Base-by-base conservation (phyloP, 2,888 invertebrate species). In the Arge pagana region DNA sequence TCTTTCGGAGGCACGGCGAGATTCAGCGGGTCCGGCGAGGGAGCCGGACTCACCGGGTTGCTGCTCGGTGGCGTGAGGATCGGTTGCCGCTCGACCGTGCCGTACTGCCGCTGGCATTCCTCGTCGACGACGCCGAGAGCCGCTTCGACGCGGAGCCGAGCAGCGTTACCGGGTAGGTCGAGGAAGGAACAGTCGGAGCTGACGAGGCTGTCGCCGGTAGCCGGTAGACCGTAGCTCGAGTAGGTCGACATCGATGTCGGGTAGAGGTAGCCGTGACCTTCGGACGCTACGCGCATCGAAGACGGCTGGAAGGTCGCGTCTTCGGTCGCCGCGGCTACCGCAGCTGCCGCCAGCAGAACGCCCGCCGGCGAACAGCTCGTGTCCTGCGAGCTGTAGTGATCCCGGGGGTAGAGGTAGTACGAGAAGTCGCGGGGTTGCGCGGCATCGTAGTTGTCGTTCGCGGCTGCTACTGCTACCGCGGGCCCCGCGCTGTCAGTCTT, bases 131-230 rank as follows among this genome's bases (percentile, higher is more conserved):
- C 79, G 6, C 82, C 83, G 26, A 85, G 71, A 1, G 83, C 84
- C 0, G 85, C 86, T 68, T 86, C 86, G 2, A 86, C 85, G 48
- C 84, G 79, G 40, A 82, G 78, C 24, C 85, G 78, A 8, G 85
- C 82, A 37, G 81, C 82, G 57, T 82, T 82, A 1, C 81, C 81
- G 2, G 80, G 71, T 1, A 74, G 52, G 57, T 74, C 65, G 5
- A 74, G 54, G 3, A 74, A 48, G 0, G 73, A 66, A 1, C 67
- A 63, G 26, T 68, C 68, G n/a, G 59, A 60, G 31, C 57, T 59
- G 2, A 62, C 57, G 7, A 41, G 56, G 10, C 41, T 53, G 21
- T 43, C 26, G 33, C 13, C 26, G 19, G 18, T 41, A 15, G 62
- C 52, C 48, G 76, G 77, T 8, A 77, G 78, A 24, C 71, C 73